A percentile compares a stretch with the other conserved stretches of the same genome.
Conservation (phyloP, 2,113 vertebrate species). For the Hippocampus guttulatus region DNA sequence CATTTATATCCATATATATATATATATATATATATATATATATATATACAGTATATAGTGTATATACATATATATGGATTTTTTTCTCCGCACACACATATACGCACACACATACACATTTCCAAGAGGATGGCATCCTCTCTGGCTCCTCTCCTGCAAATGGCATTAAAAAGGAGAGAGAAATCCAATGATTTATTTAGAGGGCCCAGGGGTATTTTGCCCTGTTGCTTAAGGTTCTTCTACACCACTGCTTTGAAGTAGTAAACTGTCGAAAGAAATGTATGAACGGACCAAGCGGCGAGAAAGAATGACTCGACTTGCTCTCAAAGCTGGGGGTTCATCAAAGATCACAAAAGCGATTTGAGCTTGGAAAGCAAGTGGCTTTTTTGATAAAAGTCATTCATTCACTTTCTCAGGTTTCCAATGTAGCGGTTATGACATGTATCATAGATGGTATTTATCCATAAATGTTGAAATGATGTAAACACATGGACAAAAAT, state of each 20-base stretch:
- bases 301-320: constrained; percentile 49
- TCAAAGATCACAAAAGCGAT: constrained; percentile 50
- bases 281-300: constrained; percentile 53
- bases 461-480: background rate
- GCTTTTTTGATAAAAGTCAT: constrained; percentile 27
- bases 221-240: constrained; percentile 58
- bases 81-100: too few relatives aligned
- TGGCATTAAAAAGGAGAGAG: constrained; percentile 39
- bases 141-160: constrained; percentile 38
- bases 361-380: constrained; percentile 38
- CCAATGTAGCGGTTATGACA: background rate
- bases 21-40: too few relatives aligned
- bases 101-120: constrained; percentile 13
- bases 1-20: too few relatives aligned
- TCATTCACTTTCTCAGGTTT: constrained; percentile 16
- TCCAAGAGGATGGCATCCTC: constrained; percentile 36
- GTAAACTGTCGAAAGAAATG: constrained; percentile 45
- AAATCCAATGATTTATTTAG: constrained; percentile 64
- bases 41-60: too few relatives aligned
- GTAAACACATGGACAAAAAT: too few relatives aligned
- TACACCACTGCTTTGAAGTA: constrained; percentile 61
- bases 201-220: constrained; percentile 52
- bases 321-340: constrained; percentile 50
- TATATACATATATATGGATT: too few relatives aligned
- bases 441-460: background rate